Evolutionary conservation across 2,888 invertebrate species (phyloP), one percentile per base, ranked within the genome.

Genomic region (Gisinianus flammeolus): DNA sequence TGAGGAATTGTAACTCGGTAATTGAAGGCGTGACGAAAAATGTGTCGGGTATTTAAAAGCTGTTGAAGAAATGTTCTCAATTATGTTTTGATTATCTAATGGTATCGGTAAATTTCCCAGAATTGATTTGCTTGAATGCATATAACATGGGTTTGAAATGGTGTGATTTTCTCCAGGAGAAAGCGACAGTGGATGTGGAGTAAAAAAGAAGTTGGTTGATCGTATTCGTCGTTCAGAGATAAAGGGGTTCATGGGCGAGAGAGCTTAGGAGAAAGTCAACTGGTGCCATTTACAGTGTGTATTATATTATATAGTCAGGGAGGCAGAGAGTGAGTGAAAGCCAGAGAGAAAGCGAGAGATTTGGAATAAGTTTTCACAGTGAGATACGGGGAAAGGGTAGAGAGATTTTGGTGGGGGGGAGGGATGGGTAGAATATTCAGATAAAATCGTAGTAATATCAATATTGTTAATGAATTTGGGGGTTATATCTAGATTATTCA

Each of bases 391-490:
- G 30, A 6, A 8, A 5, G n/a, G 5, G 64, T 28, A 5, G 64
- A 10, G 35, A 22, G 22, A 68, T 44, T 4, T 6, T n/a, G 12
- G n/a, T 31, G 35, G 22, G 24, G 16, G 16, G 28, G 68, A 44
- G 26, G 64, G 62, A 73, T 62, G 62, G 62, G 62, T 33, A 35
- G 64, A 54, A 70, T 62, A 33, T 22, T n/a, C 44, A 33, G 62
- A 35, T 73, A 73, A 64, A 73, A 73, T 73, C 62, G 8, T 19
- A 16, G 62, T 26, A 73, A 73, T 73, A 73, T 73, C 73, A 73
- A 73, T 73, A 73, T 73, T 73, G 73, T 73, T 73, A 73, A 73
- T 73, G 73, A 35, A 44, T 64, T 73, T 73, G n/a, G 62, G 54
- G 73, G 58, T 68, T 64, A 73, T 22, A 73, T 73, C 33, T 73